Evolutionary conservation across 2,797 vertebrate species (phyloP), one percentile per base, ranked within the genome.

Genomic region (Austrolebias charrua): DNA sequence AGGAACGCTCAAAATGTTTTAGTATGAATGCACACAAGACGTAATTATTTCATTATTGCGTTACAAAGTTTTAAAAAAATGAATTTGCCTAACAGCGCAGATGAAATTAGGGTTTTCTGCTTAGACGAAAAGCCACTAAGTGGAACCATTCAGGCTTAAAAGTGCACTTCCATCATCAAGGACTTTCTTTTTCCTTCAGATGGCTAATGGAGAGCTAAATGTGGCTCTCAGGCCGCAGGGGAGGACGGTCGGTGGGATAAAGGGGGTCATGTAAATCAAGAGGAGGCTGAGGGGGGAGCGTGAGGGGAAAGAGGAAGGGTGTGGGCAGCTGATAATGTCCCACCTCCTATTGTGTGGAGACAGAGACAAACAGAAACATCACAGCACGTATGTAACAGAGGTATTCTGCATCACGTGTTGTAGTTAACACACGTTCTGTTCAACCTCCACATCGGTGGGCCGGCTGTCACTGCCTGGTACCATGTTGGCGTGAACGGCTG

Each of bases 201-300:
- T 42, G 1, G 68, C 84, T 88, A 87, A 88, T 89, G 78, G 81
- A 84, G 58, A 59, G 80, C 86, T 87, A 90, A 89, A 91, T 86
- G 76, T 75, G 67, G 79, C 78, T 60, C 64, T 65, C 55, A 64
- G 75, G 63, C 79, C 90, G 70, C 78, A 2, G 77, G 85, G 80
- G 80, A 88, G 64, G 64, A 66, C 33, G 15, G 71, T 52, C 81
- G 87, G 79, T 71, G 72, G 83, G 71, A 64, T 76, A 63, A 75
- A 84, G 81, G 75, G 79, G 82, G 77, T 76, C 20, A 70, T 72
- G 81, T 77, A 83, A 82, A 85, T 87, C 71, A 83, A 67, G 71
- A 77, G 66, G 50, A 71, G 74, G 72, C 47, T 20, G 46, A 52
- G 44, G 43, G 28, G 56, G 18, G 45, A 16, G 72, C 0, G 66